Percentiles rank a stretch among this genome's conserved stretches.
Evolutionary conservation across 2,888 invertebrate species (phyloP).

Genomic region (Luffia ferchaultella): DNA sequence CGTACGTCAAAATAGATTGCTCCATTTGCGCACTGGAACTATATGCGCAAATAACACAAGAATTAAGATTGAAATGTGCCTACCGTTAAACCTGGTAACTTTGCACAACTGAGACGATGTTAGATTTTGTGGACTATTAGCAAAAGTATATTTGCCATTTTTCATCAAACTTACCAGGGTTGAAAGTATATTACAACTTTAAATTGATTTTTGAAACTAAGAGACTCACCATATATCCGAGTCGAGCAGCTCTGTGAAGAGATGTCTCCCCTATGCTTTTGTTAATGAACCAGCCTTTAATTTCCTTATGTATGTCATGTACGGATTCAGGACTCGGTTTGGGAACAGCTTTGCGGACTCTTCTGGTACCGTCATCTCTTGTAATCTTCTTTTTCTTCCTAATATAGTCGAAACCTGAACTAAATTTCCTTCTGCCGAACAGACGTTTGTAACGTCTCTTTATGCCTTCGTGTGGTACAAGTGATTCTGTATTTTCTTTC

Average conservation of each 20-base stretch:
- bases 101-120: too few relatives aligned
- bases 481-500: slow-evolving; percentile 39
- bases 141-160: too few relatives aligned
- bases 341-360: slow-evolving; percentile 52
- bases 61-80: too few relatives aligned
- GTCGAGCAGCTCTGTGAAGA: slow-evolving; percentile 88
- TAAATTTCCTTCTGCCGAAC: slow-evolving; percentile 77
- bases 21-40: too few relatives aligned
- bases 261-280: slow-evolving; percentile 95
- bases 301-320: slow-evolving; percentile 84
- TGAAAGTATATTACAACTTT: too few relatives aligned
- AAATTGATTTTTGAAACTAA: too few relatives aligned
- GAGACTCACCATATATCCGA: slow-evolving; percentile 81
- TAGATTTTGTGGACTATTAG: too few relatives aligned
- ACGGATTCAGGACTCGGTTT: slow-evolving; percentile 71
- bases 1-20: too few relatives aligned
- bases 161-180: too few relatives aligned
- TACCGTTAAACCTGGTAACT: too few relatives aligned
- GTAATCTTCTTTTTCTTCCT: slow-evolving; percentile 80
- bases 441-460: slow-evolving; percentile 70
- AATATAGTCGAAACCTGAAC: slow-evolving; percentile 89
- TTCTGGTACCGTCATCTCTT: slow-evolving; percentile 44
- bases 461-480: slow-evolving; percentile 32
- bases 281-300: slow-evolving; percentile 91
- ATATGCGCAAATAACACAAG: too few relatives aligned